A percentile compares a stretch with the other conserved stretches of the same genome.
Conservation (phyloP, 2,888 invertebrate genomes). For the Scaeva pyrastri region DNA sequence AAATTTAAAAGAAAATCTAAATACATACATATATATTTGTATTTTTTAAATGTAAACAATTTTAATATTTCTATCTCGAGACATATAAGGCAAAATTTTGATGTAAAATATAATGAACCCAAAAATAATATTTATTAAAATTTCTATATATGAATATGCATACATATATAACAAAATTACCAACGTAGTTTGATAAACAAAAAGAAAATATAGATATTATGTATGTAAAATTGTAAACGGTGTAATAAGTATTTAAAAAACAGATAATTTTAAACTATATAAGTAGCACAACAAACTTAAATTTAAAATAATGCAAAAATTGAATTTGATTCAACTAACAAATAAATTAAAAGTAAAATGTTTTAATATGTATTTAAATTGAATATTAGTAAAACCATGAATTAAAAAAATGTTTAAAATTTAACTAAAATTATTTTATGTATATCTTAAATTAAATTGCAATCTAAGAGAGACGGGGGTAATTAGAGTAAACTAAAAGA, state of each 20-base stretch:
- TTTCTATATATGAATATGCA: slow-evolving; percentile 30
- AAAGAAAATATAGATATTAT: slow-evolving; percentile 50
- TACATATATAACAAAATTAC: slow-evolving; percentile 5
- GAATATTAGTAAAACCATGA: slow-evolving; percentile 56
- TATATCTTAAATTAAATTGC: slow-evolving; percentile 68
- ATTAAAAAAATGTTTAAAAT: slow-evolving; percentile 55
- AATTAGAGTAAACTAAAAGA: slow-evolving; percentile 46
- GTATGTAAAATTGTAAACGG: slow-evolving; percentile 58
- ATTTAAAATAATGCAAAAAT: slow-evolving; percentile 21
- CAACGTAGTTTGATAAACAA: slow-evolving; percentile 56
- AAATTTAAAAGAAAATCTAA: slow-evolving; percentile 37
- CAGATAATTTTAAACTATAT: slow-evolving; percentile 24
- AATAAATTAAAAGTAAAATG: slow-evolving; percentile 31
- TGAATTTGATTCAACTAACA: slow-evolving; percentile 73
- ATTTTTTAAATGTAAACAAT: slow-evolving; percentile 63
- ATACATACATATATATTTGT: slow-evolving; percentile 60
- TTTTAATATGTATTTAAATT: slow-evolving; percentile 52
- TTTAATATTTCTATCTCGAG: slow-evolving; percentile 43
- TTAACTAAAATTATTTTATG: slow-evolving; percentile 60
- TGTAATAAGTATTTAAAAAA: slow-evolving; percentile 61
- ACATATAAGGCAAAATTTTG: slow-evolving; percentile 46
- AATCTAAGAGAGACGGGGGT: slow-evolving; percentile 51
- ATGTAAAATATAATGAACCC: slow-evolving; percentile 32
- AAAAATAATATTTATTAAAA: slow-evolving; percentile 68
- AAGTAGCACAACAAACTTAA: slow-evolving; percentile 72